Percentiles rank a stretch among this genome's conserved stretches.
phyloP scores from a whole-genome alignment of 1,140 invertebrate genomes.

The Achroia grisella region DNA sequence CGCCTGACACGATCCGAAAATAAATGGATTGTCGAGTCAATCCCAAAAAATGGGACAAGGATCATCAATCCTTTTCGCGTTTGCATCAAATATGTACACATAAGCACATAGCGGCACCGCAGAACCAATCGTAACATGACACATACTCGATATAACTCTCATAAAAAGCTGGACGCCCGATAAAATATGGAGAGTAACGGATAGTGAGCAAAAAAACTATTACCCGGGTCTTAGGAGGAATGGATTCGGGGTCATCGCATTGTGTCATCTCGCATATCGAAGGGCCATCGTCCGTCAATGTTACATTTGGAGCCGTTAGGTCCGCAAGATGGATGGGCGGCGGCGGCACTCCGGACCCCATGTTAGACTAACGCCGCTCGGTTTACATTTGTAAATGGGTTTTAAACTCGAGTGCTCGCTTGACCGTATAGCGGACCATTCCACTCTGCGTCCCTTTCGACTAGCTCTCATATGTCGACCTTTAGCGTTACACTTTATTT shows the following conservation, averaged over 20 bases:
- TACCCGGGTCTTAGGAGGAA: constrained; percentile 35
- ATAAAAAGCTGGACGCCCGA: constrained; percentile 31
- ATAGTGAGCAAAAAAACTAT: constrained; percentile 43
- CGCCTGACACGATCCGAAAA: constrained; percentile 8
- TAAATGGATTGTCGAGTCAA: constrained; percentile 30
- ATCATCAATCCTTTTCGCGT: constrained; percentile 39
- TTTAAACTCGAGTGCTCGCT: constrained; percentile 26
- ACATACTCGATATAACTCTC: constrained; percentile 39
- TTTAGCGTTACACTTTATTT: constrained; percentile 3
- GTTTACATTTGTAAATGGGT: constrained; percentile 47
- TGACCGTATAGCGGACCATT: constrained; percentile 12
- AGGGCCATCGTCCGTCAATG: constrained; percentile 33
- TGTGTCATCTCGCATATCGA: constrained; percentile 49
- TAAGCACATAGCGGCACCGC: constrained; percentile 12
- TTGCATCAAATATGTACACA: constrained; percentile 46
- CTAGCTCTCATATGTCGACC: constrained; percentile 4
- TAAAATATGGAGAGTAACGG: constrained; percentile 43
- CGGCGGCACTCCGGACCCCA: constrained; percentile 2
- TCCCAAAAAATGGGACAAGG: constrained; percentile 29
- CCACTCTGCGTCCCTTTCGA: constrained; percentile 4
- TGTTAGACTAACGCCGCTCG: constrained; percentile 15
- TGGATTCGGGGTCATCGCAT: constrained; percentile 53
- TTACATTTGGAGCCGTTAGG: constrained; percentile 8
- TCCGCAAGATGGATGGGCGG: constrained; percentile 34
- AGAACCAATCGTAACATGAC: constrained; percentile 29